These are phyloP conservation scores for Chymomyza procnemis DNA, from an alignment of 2,888 invertebrate species.

Conservation along the genomic window DNA sequence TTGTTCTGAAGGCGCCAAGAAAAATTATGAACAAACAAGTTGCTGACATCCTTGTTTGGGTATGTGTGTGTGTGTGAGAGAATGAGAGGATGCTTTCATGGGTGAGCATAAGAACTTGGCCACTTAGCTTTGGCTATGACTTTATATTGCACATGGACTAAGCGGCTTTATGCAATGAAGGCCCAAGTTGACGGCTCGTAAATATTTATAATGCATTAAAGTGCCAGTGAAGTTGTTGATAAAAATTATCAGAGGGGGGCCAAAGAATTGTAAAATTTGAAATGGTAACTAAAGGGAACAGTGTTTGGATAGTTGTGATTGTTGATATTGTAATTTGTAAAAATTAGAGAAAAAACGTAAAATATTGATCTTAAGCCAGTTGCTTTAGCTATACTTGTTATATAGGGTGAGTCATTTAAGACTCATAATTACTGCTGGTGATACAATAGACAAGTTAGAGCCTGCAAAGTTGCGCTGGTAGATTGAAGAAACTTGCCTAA, in stretches of 20 bases:
- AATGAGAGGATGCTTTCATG: not conserved
- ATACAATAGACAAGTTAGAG: too few relatives aligned
- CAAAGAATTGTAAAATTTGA: too few relatives aligned
- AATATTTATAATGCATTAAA: constrained; percentile 49
- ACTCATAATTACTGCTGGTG: too few relatives aligned
- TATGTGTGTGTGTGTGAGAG: constrained; percentile 1
- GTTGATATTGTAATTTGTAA: too few relatives aligned
- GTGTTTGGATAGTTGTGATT: too few relatives aligned
- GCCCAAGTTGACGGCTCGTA: constrained; percentile 30
- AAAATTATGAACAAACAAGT: constrained; percentile 43
- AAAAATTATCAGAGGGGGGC: not conserved
- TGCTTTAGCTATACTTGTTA: too few relatives aligned
- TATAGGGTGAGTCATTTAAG: too few relatives aligned
- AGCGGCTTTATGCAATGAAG: constrained; percentile 13
- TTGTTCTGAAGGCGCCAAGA: constrained; percentile 2
- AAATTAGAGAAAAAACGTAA: too few relatives aligned
- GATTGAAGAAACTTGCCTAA: too few relatives aligned
- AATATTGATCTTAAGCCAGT: too few relatives aligned
- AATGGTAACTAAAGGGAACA: too few relatives aligned
- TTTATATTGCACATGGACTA: constrained; percentile 23
- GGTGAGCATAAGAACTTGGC: constrained; percentile 8
- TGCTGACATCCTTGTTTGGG: not conserved
- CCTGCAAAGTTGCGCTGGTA: too few relatives aligned
- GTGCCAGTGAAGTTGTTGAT: constrained; percentile 13
- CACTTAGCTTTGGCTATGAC: constrained; percentile 25